Conservation (phyloP, 2,888 invertebrate genomes). For the Cyrtodaria siliqua region DNA sequence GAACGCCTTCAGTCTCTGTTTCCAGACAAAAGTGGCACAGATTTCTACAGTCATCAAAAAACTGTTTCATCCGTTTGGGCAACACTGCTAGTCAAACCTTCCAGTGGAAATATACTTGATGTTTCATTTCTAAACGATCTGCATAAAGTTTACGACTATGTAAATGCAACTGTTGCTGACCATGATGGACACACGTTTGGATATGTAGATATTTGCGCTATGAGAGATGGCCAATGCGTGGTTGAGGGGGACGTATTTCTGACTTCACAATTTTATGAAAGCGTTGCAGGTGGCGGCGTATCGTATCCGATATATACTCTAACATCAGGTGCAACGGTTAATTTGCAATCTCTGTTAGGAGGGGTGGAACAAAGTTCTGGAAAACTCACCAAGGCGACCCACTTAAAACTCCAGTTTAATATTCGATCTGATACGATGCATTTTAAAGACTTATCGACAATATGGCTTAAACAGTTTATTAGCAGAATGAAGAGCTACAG, state of each 20-base stretch:
- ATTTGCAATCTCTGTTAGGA: too few relatives aligned
- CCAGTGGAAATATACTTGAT: slow-evolving; percentile 34
- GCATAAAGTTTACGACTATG: neutral
- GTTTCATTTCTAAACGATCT: slow-evolving; percentile 33
- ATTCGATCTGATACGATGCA: too few relatives aligned
- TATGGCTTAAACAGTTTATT: slow-evolving; percentile 52
- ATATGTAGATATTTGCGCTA: slow-evolving; percentile 28
- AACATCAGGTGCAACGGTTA: too few relatives aligned
- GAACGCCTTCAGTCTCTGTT: too few relatives aligned
- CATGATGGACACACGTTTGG: slow-evolving; percentile 4
- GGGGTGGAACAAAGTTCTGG: too few relatives aligned
- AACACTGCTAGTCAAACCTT: slow-evolving; percentile 48
- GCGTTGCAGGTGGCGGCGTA: neutral
- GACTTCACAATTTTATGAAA: neutral
- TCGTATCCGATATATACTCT: slow-evolving; percentile 12
- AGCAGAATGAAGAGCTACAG: slow-evolving; percentile 24
- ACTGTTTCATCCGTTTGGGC: too few relatives aligned
- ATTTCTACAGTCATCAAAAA: too few relatives aligned
- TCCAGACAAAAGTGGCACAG: too few relatives aligned
- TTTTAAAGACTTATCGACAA: too few relatives aligned
- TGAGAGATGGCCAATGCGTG: slow-evolving; percentile 22
- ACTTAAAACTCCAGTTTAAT: too few relatives aligned
- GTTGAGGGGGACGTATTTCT: slow-evolving; percentile 30
- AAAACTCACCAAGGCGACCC: too few relatives aligned
- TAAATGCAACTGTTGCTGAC: slow-evolving; percentile 5